phyloP scores from a whole-genome alignment of 1,140 invertebrate species.

The Ditylenchus dipsaci region DNA sequence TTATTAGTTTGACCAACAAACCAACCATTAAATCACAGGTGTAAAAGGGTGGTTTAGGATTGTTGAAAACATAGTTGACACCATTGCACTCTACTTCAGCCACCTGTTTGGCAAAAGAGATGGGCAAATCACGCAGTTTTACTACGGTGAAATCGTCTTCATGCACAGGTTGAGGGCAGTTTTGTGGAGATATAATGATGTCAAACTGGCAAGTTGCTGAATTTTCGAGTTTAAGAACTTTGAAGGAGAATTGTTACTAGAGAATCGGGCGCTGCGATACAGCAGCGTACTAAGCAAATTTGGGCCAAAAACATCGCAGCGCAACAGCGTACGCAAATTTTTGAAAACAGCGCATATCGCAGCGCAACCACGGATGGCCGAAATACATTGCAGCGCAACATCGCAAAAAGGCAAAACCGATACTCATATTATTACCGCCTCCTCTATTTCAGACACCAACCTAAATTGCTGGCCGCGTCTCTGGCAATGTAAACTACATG shows the following conservation, averaged over 20 bases:
- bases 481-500: slow-evolving; percentile 19
- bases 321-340: too few species aligned
- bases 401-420: too few species aligned
- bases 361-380: too few species aligned
- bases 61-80: slow-evolving; percentile 4
- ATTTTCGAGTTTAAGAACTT: too few species aligned
- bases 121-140: not conserved
- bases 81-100: not conserved
- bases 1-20: not conserved
- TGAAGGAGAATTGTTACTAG: too few species aligned
- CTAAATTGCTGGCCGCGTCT: slow-evolving; percentile 6
- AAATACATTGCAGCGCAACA: too few species aligned
- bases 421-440: too few species aligned
- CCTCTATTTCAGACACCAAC: too few species aligned
- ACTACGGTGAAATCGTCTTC: not conserved
- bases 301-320: too few species aligned
- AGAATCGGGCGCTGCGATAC: too few species aligned
- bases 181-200: slow-evolving; percentile 6
- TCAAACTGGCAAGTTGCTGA: slow-evolving; percentile 20
- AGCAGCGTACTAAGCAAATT: too few species aligned
- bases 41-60: slow-evolving; percentile 20
- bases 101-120: not conserved
- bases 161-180: slow-evolving; percentile 2
- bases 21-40: slow-evolving; percentile 19
- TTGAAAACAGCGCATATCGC: too few species aligned